Evolutionary conservation across 1,140 invertebrate species (phyloP).

Genomic region (Zophobas atratus): DNA sequence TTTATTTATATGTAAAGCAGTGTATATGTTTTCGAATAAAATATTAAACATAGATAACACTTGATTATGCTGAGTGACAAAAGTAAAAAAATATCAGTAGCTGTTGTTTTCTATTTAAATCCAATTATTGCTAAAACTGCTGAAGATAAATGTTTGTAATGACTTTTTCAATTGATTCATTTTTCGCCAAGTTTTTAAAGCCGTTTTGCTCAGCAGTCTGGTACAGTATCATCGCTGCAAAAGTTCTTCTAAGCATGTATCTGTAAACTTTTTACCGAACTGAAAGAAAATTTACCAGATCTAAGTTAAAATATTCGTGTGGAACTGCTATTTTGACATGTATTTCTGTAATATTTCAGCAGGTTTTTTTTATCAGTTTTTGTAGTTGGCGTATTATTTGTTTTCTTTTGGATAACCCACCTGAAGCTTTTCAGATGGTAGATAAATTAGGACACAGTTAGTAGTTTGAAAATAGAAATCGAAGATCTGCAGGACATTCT

Average conservation of each 20-base stretch:
- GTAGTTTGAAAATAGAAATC: conserved; percentile 57
- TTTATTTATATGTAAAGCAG: no score
- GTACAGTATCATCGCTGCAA: conserved; percentile 46
- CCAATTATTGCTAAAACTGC: no score
- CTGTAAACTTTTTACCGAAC: conserved; percentile 52
- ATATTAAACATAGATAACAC: no score
- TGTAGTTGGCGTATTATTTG: conserved; percentile 67
- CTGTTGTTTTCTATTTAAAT: no score
- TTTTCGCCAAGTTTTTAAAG: conserved; percentile 55
- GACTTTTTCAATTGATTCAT: conserved; percentile 12
- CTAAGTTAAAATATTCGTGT: conserved; percentile 45
- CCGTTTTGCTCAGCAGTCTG: conserved; percentile 55
- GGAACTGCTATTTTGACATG: conserved; percentile 50
- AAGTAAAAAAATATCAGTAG: no score
- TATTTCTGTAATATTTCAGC: conserved; percentile 53
- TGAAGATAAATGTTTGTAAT: no score
- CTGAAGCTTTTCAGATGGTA: conserved; percentile 56
- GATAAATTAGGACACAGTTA: conserved; percentile 56
- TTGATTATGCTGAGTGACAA: no score
- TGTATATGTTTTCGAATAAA: no score
- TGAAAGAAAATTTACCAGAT: conserved; percentile 38
- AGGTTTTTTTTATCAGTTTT: conserved; percentile 65
- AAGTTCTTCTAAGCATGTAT: conserved; percentile 45
- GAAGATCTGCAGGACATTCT: conserved; percentile 58
- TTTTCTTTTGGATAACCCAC: conserved; percentile 60